These are phyloP conservation scores for Salvelinus namaycush DNA, from an alignment of 2,113 vertebrate species.

Conservation along the genomic window DNA sequence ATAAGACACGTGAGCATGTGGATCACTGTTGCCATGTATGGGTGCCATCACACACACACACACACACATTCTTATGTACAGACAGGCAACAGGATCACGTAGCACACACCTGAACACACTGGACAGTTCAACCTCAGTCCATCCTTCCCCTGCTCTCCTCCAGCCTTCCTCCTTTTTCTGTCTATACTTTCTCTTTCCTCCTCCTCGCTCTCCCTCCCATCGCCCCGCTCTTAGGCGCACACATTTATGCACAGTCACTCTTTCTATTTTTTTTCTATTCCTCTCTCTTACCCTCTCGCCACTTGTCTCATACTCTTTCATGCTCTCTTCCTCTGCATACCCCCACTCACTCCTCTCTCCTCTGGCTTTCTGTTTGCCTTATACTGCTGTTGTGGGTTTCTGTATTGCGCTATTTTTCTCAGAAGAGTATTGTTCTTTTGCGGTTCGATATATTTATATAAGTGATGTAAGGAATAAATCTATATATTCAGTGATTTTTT, in stretches of 20 bases:
- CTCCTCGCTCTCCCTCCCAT: not conserved
- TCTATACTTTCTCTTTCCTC: constrained; percentile 33
- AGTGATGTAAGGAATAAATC: constrained; percentile 84
- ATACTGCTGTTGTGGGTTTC: constrained; percentile 82
- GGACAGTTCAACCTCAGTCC: constrained; percentile 72
- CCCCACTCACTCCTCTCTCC: constrained; percentile 36
- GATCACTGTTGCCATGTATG: constrained; percentile 69
- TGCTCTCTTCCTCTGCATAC: constrained; percentile 35
- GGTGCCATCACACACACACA: constrained; percentile 44
- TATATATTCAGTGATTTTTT: constrained; percentile 81
- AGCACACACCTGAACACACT: constrained; percentile 73
- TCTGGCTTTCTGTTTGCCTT: constrained; percentile 24
- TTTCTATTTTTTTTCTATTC: constrained; percentile 25
- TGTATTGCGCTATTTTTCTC: constrained; percentile 73
- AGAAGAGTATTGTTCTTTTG: constrained; percentile 59
- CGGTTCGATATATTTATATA: constrained; percentile 83
- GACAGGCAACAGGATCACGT: constrained; percentile 68
- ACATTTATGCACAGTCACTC: constrained; percentile 64
- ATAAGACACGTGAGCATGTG: constrained; percentile 73
- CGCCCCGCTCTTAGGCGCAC: constrained; percentile 41
- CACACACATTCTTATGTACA: constrained; percentile 27
- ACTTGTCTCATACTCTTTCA: constrained; percentile 35
- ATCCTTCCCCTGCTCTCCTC: constrained; percentile 38
- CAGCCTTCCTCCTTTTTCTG: constrained; percentile 37
- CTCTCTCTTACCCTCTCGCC: constrained; percentile 19